Evolutionary conservation across 2,888 invertebrate species (phyloP), one percentile per base, ranked within the genome.

Genomic region (Chrysodeixis includens): DNA sequence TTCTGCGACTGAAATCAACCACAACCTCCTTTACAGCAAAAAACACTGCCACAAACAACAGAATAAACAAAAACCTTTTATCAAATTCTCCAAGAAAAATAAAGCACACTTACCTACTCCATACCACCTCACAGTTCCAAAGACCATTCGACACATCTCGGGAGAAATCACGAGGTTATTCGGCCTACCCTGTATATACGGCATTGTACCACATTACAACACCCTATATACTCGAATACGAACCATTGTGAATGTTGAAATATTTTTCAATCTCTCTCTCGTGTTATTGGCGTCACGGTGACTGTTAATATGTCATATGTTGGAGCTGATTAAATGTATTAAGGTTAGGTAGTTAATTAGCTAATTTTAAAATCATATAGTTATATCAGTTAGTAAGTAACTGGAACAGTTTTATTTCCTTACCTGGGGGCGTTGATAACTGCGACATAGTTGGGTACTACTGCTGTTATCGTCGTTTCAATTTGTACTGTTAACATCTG

Each of bases 111-210:
- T 55, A 70, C 78, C 66, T 10, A 56, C 69, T 81, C 81, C 70
- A 78, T n/a, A 75, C 55, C 58, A 12, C 1, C 20, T 71, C 84
- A 79, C 83, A 83, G 84, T 86, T 85, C 87, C 81, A 86, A 74
- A 87, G 86, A 87, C 90, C 88, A 89, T 89, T 90, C 90, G 82
- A 62, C 71, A 72, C 70, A 81, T 81, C 81, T 81, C 81, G 69
- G 69, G 81, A 90, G 90, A 91, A 91, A 91, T 91, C 91, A 91
- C 84, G 84, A 85, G 89, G 87, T 87, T 88, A 87, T 87, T 87
- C 83, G 81, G 83, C 80, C 74, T 76, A 85, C 77, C 67, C 70
- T 67, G 86, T 85, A 86, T 87, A 84, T 82, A 81, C 76, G 78
- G 73, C 69, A 82, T 84, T 83, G 83, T 83, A 74, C 72, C 79